Conservation (phyloP, 2,113 vertebrate genomes). For the Lasiurus borealis region DNA sequence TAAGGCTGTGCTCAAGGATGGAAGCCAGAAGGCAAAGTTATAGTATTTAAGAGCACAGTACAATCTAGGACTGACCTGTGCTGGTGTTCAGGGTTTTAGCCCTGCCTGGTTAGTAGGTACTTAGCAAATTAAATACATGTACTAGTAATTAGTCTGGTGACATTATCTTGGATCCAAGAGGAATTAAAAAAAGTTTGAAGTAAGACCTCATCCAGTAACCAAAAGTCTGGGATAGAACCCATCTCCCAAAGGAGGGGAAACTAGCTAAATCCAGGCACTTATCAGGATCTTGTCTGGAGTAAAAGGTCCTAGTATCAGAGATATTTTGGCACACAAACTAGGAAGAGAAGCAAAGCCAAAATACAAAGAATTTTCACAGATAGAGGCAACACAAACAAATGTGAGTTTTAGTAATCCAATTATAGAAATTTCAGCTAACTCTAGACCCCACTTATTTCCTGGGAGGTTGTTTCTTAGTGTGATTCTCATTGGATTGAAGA, state of each 20-base stretch:
- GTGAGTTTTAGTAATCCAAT: not conserved
- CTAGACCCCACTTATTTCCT: not conserved
- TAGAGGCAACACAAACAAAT: not conserved
- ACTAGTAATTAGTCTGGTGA: not conserved
- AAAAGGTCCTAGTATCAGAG: not conserved
- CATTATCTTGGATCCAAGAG: not conserved
- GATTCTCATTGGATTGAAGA: not conserved
- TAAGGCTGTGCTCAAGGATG: not conserved
- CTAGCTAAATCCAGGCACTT: not conserved
- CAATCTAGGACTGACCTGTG: not conserved
- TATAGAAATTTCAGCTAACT: not conserved
- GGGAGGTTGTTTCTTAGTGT: not conserved
- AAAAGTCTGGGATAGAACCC: not conserved
- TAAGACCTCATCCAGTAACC: not conserved
- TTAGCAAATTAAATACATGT: not conserved
- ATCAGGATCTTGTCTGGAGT: not conserved
- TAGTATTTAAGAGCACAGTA: not conserved
- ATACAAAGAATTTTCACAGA: constrained; percentile 9
- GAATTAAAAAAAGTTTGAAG: not conserved
- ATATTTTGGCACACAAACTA: not conserved
- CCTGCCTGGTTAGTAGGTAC: not conserved
- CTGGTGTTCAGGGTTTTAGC: not conserved
- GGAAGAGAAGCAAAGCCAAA: not conserved
- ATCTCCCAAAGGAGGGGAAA: not conserved
- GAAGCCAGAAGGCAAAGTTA: not conserved